Base-by-base conservation (phyloP, 2,113 vertebrate species). In the Petroica traversi region DNA sequence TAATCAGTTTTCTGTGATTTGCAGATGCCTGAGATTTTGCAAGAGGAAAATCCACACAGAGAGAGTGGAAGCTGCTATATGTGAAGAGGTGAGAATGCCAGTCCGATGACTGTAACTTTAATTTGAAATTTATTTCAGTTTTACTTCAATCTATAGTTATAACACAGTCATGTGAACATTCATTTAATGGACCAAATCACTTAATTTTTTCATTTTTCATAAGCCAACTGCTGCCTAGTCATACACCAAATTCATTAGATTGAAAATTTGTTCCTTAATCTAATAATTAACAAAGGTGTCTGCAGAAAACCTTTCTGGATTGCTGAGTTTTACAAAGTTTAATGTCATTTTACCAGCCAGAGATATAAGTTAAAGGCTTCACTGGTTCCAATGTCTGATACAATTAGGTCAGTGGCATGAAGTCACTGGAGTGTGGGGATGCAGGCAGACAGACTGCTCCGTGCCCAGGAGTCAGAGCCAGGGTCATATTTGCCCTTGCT, bases 371-470 rank as follows among this genome's bases (percentile, higher is more conserved):
- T 43, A 92, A 85, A 91, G 51, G 41, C 68, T 92, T 72, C 40
- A 22, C 87, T 67, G 22, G 78, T 85, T 96, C 78, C 81, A 73
- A 0, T 55, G 95, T 88, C 94, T 89, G 63, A 92, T 83, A 84
- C 75, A 92, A 96, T 92, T 92, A 96, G 78, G 63, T 95, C 88
- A 92, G 86, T 52, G 59, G 67, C 52, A 80, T 64, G 72, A 94
- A 96, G 72, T 28, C 81, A 88, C 43, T 93, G 90, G 82, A 92
- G 85, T 67, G 88, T 83, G 48, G 68, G 87, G 51, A 95, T 92
- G 52, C 72, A 86, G 75, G 82, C 90, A 94, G 94, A 96, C 90
- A 94, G 94, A 96, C 88, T 96, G 63, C 63, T 93, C 48, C 17
- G 10, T 80, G 90, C 92, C 96, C 88, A 74, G 92, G 63, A 97